A percentile compares a stretch with the other conserved stretches of the same genome.
These are phyloP conservation scores for Formica aserva DNA, from an alignment of 2,888 invertebrate genomes.

Conservation along the genomic window DNA sequence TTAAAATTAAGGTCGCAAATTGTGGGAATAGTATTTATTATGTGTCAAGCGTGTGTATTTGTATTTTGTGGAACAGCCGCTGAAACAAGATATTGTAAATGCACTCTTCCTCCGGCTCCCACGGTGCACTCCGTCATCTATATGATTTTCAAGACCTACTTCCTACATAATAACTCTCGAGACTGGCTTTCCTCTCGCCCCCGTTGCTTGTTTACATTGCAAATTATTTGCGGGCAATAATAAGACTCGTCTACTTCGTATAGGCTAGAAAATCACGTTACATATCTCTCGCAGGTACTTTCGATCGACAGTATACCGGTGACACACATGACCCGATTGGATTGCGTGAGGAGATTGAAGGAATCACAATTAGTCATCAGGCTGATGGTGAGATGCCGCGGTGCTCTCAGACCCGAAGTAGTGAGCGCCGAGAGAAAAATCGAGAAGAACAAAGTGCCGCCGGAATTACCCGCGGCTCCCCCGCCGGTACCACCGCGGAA, in stretches of 20 bases:
- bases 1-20: background rate
- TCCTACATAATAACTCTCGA: constrained; percentile 59
- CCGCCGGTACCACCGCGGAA: constrained; percentile 91
- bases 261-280: constrained; percentile 6
- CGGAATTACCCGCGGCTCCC: constrained; percentile 89
- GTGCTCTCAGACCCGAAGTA: constrained; percentile 85
- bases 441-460: constrained; percentile 83
- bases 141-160: constrained; percentile 61
- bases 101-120: constrained; percentile 43
- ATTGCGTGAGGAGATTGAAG: constrained; percentile 94
- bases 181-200: constrained; percentile 27
- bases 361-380: constrained; percentile 94
- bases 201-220: constrained; percentile 43
- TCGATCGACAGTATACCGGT: constrained; percentile 94
- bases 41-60: background rate
- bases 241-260: background rate
- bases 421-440: constrained; percentile 85
- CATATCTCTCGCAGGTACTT: constrained; percentile 87
- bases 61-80: constrained; percentile 5
- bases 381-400: constrained; percentile 90
- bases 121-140: constrained; percentile 27
- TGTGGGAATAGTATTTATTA: background rate
- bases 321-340: constrained; percentile 93
- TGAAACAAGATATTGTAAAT: background rate
- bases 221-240: constrained; percentile 39